Base-by-base conservation (phyloP, 1,140 invertebrate species). In the Macrobrachium rosenbergii region DNA sequence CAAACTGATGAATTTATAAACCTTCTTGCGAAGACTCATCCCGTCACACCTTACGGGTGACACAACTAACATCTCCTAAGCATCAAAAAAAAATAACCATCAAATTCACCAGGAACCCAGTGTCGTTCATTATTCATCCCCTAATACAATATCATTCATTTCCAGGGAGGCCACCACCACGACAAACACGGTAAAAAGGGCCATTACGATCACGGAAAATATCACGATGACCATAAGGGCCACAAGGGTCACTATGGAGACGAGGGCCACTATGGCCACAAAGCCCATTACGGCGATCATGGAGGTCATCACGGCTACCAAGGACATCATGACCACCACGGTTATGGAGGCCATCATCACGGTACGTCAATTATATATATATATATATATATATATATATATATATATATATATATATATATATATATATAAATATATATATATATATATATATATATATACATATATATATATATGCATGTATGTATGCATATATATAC, bases 161-260 rank as follows among this genome's bases (percentile, higher is more conserved):
- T n/a, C n/a, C 63, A 73, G 63, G 88, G 76, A 75, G 81, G 75
- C 67, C 59, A 75, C n/a, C 62, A 89, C 23, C 88, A 89, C 58
- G 45, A 80, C 72, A 63, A 72, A n/a, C 88, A 81, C 17, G 81
- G 17, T 23, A 52, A 52, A 16, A 43, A 45, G 52, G 43, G 43
- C n/a, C 6, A 45, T 3, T 52, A 45, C 63, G 52, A n/a, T 11
- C 28, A 82, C 19, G 80, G 80, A 17, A 82, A 82, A 45, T 82
- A 64, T 28, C 80, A 82, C 80, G 63, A 82, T 16, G 63, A 83
- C 28, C 60, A 86, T 21, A 67, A 82, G 60, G 89, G 89, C 64
- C 87, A 88, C 87, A 83, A 90, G 23, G 83, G 76, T 60, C 58
- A 89, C 67, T 82, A 87, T 43, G 78, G 82, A 73, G 76, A 88